Evolutionary conservation across 1,140 invertebrate genomes (phyloP), one percentile per base, ranked within the genome.

Genomic region (Pygmarrhopalites habei): DNA sequence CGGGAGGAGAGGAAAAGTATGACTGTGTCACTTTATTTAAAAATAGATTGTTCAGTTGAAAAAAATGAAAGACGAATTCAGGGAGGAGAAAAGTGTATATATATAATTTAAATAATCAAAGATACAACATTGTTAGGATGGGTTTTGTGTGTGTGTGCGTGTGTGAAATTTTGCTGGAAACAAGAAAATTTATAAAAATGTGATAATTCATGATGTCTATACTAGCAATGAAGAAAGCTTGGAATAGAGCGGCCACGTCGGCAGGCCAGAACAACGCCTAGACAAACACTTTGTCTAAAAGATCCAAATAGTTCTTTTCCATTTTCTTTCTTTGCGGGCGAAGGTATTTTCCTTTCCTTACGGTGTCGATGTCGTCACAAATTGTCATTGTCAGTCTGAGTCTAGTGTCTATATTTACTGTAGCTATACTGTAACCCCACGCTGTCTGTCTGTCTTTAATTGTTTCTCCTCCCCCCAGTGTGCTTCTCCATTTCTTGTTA

Each of bases 171-270:
- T n/a, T n/a, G n/a, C n/a, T n/a, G n/a, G n/a, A n/a, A n/a, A n/a
- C n/a, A n/a, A n/a, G n/a, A n/a, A n/a, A n/a, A n/a, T n/a, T n/a
- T n/a, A n/a, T n/a, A n/a, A n/a, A n/a, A n/a, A n/a, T n/a, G n/a
- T n/a, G n/a, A n/a, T n/a, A n/a, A n/a, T n/a, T n/a, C n/a, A n/a
- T n/a, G n/a, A n/a, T n/a, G n/a, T n/a, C n/a, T n/a, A n/a, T n/a
- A n/a, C n/a, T 58, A 69, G 68, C 68, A 25, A 69, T 69, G 68
- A 69, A 69, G 64, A 69, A 69, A 44, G 68, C 68, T 57, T 69
- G 68, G 68, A 69, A 66, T 64, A 60, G 68, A 58, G 68, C 68
- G 60, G 51, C 51, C 14, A 55, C 49, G n/a, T 61, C 64, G 44
- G 49, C 60, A n/a, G 68, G 68, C 47, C 64, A 66, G 52, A 69